phyloP scores from a whole-genome alignment of 2,797 vertebrate genomes.

The Erithacus rubecula region DNA sequence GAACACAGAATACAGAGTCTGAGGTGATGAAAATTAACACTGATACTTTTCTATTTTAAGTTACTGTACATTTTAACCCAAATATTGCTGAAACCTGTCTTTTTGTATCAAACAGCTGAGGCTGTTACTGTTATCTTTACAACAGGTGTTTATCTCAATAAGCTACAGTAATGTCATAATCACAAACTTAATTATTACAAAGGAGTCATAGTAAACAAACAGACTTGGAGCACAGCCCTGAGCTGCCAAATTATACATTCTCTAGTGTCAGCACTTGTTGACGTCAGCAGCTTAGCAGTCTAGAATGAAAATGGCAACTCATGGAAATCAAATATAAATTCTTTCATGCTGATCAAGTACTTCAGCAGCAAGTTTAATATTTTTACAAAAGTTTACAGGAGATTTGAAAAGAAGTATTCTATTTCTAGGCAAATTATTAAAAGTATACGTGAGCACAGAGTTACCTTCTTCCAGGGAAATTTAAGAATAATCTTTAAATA shows the following conservation, averaged over 20 bases:
- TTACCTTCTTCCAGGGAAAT: neutral
- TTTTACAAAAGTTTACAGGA: neutral
- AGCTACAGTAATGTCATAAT: neutral
- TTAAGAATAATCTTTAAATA: neutral
- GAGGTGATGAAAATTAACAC: neutral
- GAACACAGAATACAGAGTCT: neutral
- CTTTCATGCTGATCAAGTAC: conserved; percentile 4
- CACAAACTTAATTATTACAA: neutral
- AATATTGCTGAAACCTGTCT: neutral
- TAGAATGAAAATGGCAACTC: conserved; percentile 22
- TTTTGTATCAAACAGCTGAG: neutral
- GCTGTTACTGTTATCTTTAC: neutral
- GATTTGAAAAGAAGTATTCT: neutral
- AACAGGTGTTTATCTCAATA: neutral
- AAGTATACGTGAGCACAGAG: neutral
- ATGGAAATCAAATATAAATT: conserved; percentile 15
- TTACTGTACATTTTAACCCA: neutral
- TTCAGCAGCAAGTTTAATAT: neutral
- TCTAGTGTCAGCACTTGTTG: neutral
- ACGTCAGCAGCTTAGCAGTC: neutral
- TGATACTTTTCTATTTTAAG: neutral
- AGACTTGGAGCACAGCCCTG: neutral
- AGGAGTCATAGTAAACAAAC: conserved; percentile 27
- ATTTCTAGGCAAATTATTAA: neutral
- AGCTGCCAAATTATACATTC: neutral